Evolutionary conservation across 2,888 invertebrate genomes (phyloP).

Genomic region (Temnothorax ravouxi): DNA sequence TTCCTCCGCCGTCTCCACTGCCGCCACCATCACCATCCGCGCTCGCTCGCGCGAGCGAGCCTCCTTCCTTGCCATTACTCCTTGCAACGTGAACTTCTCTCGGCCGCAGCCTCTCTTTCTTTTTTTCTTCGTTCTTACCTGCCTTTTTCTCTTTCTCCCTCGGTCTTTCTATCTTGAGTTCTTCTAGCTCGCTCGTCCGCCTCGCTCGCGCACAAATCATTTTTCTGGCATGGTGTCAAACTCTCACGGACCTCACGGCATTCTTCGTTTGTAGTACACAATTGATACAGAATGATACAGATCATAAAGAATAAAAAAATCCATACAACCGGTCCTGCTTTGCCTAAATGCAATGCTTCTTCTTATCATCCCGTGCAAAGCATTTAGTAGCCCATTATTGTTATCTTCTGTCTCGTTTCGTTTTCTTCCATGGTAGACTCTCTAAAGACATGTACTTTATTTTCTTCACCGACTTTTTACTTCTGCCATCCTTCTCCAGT

Average conservation of each 20-base stretch:
- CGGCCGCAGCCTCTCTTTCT: constrained; percentile 34
- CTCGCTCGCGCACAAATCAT: constrained; percentile 29
- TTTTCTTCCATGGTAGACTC: neutral
- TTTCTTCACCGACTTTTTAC: neutral
- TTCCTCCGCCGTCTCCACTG: constrained; percentile 82
- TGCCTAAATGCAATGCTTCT: neutral
- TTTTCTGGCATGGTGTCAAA: neutral
- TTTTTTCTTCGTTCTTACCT: constrained; percentile 18
- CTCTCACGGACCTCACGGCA: neutral
- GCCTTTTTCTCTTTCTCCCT: neutral
- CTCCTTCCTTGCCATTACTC: constrained; percentile 59
- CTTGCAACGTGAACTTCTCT: constrained; percentile 63
- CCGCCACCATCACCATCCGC: constrained; percentile 70
- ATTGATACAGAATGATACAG: neutral
- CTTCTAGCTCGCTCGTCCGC: constrained; percentile 1
- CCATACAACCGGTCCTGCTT: neutral
- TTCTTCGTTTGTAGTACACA: neutral
- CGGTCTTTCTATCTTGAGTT: constrained; percentile 14
- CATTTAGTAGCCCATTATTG: neutral
- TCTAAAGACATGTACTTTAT: constrained; percentile 3
- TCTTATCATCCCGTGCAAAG: neutral
- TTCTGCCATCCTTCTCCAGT: neutral
- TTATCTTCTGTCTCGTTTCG: neutral
- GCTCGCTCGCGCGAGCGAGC: constrained; percentile 43
- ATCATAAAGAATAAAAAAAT: neutral